phyloP scores from a whole-genome alignment of 1,140 invertebrate species.

The Aleiodes sp. region DNA sequence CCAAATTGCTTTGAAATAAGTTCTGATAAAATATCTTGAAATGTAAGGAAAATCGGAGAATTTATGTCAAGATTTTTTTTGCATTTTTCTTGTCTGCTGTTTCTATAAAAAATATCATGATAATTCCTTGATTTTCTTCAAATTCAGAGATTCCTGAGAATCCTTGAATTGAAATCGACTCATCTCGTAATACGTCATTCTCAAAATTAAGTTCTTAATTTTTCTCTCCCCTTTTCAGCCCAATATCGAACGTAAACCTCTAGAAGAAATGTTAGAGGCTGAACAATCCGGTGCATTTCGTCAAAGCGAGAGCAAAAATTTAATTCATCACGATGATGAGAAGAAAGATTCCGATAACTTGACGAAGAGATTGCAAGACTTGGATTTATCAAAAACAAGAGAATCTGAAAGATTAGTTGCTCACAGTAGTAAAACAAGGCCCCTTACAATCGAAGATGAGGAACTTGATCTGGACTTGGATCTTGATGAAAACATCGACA shows the following conservation, averaged over 20 bases:
- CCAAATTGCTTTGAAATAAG: too few relatives aligned
- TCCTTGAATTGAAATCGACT: too few relatives aligned
- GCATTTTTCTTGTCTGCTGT: too few relatives aligned
- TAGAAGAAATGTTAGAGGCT: conserved; percentile 77
- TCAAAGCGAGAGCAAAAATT: conserved; percentile 45
- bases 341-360: conserved; percentile 32
- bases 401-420: conserved; percentile 32
- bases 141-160: not conserved
- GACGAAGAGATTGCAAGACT: conserved; percentile 47
- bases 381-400: conserved; percentile 39
- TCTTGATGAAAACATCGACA: conserved; percentile 75
- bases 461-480: conserved; percentile 73
- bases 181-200: too few relatives aligned
- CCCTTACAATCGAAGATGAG: conserved; percentile 63
- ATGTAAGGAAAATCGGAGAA: too few relatives aligned
- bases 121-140: not conserved
- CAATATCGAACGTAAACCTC: conserved; percentile 76
- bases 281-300: conserved; percentile 68
- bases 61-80: too few relatives aligned
- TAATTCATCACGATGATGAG: not conserved
- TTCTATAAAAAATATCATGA: not conserved
- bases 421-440: conserved; percentile 48
- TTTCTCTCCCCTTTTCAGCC: conserved; percentile 63
- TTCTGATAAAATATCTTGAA: too few relatives aligned
- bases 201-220: too few relatives aligned